Evolutionary conservation across 2,113 vertebrate species (phyloP).

Genomic region (Sapayoa aenigma): DNA sequence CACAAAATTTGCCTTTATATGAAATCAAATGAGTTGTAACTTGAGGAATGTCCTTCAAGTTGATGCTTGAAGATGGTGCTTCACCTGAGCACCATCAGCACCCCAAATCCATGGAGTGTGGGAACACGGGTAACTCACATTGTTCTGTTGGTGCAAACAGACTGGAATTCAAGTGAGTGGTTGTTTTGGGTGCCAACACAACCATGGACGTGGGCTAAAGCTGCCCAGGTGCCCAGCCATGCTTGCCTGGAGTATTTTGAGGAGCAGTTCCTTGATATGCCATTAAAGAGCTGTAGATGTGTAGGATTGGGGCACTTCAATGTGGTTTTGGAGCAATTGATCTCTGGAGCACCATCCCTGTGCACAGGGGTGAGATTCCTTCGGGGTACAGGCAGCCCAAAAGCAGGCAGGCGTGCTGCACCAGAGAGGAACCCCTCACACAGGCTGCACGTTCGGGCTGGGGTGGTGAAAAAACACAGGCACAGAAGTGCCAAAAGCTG

Average conservation of each 20-base stretch:
- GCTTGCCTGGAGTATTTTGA: background rate
- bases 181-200: background rate
- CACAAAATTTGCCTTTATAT: background rate
- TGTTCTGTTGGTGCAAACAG: rapidly evolving
- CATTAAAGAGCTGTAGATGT: background rate
- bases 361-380: background rate
- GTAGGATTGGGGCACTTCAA: rapidly evolving
- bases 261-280: background rate
- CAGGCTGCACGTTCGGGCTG: background rate
- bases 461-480: background rate
- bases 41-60: background rate
- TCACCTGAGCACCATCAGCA: background rate
- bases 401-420: rapidly evolving
- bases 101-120: background rate
- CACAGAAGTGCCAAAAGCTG: background rate
- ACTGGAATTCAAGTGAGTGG: background rate
- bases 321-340: background rate
- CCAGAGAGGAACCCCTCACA: background rate
- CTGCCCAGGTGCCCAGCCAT: background rate
- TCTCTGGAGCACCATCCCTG: background rate
- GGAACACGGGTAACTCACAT: rapidly evolving
- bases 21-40: background rate
- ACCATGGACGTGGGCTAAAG: background rate
- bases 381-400: background rate
- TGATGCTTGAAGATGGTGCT: background rate